Percentiles rank a stretch among this genome's conserved stretches.
These are phyloP conservation scores for Dicrostonyx torquatus DNA, from an alignment of 2,797 vertebrate genomes.

Conservation along the genomic window DNA sequence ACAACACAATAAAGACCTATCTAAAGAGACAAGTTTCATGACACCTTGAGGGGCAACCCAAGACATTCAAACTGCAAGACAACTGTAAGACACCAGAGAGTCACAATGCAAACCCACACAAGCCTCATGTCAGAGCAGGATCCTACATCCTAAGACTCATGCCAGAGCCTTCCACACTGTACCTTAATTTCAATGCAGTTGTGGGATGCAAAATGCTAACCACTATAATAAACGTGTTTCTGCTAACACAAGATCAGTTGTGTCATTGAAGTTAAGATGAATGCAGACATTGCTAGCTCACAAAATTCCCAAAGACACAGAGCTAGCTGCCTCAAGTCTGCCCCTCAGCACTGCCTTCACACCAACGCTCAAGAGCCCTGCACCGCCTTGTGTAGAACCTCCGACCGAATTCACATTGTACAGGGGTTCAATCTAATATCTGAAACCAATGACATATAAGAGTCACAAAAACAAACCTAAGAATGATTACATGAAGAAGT, in stretches of 20 bases:
- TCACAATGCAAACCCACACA: not conserved
- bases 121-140: not conserved
- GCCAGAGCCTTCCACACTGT: not conserved
- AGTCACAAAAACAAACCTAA: not conserved
- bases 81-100: not conserved
- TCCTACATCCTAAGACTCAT: not conserved
- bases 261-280: not conserved
- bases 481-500: not conserved
- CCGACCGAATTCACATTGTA: not conserved
- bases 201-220: not conserved
- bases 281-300: not conserved
- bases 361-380: not conserved
- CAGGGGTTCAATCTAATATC: not conserved
- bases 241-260: not conserved
- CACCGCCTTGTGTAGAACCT: not conserved
- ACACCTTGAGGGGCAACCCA: not conserved
- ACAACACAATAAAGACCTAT: not conserved
- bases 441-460: not conserved
- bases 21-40: not conserved
- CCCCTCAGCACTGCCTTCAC: not conserved
- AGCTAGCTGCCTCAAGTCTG: not conserved
- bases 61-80: not conserved
- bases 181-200: not conserved
- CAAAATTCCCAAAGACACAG: not conserved
- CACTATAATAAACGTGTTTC: not conserved